Percentiles rank a stretch among this genome's conserved stretches.
These are phyloP conservation scores for Lepidurus arcticus DNA, from an alignment of 1,140 invertebrate genomes.

Conservation along the genomic window DNA sequence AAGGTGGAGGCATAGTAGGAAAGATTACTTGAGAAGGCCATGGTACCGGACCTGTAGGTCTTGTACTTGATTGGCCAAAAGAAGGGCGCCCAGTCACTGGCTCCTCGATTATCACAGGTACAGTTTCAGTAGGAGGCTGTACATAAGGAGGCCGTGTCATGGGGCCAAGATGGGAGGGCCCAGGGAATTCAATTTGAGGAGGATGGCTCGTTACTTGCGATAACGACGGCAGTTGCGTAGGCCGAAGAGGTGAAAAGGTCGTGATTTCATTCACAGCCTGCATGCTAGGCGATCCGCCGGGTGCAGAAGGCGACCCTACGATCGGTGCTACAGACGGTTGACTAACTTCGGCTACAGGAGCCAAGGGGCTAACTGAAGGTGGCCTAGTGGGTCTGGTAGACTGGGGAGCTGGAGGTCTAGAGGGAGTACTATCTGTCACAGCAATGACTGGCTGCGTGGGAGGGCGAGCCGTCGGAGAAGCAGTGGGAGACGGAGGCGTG, in stretches of 20 bases:
- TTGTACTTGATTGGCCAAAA: neutral
- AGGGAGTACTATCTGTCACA: conserved; percentile 15
- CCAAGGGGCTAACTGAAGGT: neutral
- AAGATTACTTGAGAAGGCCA: conserved; percentile 22
- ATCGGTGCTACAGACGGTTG: neutral
- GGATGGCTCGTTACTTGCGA: neutral
- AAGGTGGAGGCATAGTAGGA: conserved; percentile 23
- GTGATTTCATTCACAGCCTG: neutral
- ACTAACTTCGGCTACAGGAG: neutral
- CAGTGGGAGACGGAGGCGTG: neutral
- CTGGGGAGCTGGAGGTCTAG: neutral
- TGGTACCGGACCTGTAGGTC: conserved; percentile 23
- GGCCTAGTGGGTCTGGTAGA: conserved; percentile 10
- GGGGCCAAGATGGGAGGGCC: neutral
- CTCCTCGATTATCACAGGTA: neutral
- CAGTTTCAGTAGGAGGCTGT: neutral
- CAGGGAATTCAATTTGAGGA: neutral
- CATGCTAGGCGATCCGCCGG: neutral
- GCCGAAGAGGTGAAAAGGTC: neutral
- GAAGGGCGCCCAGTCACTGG: neutral
- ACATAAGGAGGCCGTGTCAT: neutral
- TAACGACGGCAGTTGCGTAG: neutral
- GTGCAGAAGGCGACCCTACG: neutral
- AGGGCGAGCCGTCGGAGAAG: neutral
- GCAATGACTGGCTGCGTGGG: conserved; percentile 24